Conservation (phyloP, 1,140 invertebrate species). For the Mercenaria mercenaria region DNA sequence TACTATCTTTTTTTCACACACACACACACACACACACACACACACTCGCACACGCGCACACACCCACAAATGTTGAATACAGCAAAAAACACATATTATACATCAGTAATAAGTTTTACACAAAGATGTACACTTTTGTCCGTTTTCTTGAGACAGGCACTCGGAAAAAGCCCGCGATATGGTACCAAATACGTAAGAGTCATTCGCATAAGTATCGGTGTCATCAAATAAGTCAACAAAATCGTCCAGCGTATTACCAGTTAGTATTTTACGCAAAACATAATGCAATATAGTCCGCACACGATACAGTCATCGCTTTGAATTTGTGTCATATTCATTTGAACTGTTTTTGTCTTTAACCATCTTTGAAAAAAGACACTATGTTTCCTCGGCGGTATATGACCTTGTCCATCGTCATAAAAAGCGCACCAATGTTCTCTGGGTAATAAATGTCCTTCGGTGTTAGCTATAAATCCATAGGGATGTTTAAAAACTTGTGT, state of each 20-base stretch:
- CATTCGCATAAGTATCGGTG: conserved; percentile 11
- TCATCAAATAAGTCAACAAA: conserved; percentile 14
- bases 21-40: neutral
- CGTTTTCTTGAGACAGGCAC: no score
- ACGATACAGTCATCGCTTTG: conserved; percentile 35
- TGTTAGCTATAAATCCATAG: conserved; percentile 28
- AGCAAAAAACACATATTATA: neutral
- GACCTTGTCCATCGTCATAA: neutral
- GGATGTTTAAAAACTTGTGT: neutral
- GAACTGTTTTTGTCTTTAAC: neutral
- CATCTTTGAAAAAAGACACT: conserved; percentile 4
- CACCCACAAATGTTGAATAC: conserved; percentile 28
- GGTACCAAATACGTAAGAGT: conserved; percentile 28
- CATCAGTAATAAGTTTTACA: no score
- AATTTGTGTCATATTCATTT: neutral
- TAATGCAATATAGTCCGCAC: conserved; percentile 32
- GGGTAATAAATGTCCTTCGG: neutral
- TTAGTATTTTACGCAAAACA: conserved; percentile 36
- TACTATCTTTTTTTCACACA: neutral
- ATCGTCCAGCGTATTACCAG: no score
- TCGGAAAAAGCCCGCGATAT: conserved; percentile 21
- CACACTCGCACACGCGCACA: no score
- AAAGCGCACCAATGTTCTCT: conserved; percentile 14
- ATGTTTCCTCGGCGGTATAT: neutral
- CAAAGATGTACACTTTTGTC: no score